phyloP scores from a whole-genome alignment of 2,888 invertebrate species.

The Drosophila heteroneura region DNA sequence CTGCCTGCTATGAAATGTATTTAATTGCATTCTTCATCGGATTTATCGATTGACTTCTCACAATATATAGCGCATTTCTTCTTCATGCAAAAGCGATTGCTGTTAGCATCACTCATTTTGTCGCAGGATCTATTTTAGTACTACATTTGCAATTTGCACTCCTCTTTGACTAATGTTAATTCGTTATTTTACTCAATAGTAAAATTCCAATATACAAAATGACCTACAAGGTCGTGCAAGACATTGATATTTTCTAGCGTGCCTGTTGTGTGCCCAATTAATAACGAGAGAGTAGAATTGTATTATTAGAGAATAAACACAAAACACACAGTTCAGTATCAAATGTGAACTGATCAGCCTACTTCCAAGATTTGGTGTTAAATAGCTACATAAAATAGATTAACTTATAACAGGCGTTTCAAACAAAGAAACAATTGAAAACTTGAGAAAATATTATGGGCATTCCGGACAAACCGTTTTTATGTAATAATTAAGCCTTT shows the following conservation, averaged over 20 bases:
- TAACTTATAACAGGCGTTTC: conserved; percentile 11
- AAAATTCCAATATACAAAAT: background rate
- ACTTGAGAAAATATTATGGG: background rate
- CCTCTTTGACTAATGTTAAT: background rate
- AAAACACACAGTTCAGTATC: background rate
- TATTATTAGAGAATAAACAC: conserved; percentile 8
- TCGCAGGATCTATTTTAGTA: conserved; percentile 16
- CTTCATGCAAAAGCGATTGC: conserved; percentile 39
- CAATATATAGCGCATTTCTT: background rate
- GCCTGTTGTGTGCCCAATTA: background rate
- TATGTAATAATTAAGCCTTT: background rate
- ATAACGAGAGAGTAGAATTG: background rate
- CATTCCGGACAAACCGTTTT: background rate
- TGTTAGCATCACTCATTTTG: conserved; percentile 34
- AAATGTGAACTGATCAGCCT: conserved; percentile 14
- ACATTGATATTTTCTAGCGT: background rate
- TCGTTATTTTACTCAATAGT: background rate
- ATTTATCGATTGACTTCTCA: background rate
- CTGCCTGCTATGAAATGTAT: background rate
- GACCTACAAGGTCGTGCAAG: conserved; percentile 21
- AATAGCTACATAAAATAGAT: conserved; percentile 6
- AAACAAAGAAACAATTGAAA: background rate
- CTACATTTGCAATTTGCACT: conserved; percentile 28
- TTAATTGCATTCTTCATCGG: background rate
- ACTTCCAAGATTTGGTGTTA: background rate